Base-by-base conservation (phyloP, 2,888 invertebrate genomes). In the Agrochola litura region DNA sequence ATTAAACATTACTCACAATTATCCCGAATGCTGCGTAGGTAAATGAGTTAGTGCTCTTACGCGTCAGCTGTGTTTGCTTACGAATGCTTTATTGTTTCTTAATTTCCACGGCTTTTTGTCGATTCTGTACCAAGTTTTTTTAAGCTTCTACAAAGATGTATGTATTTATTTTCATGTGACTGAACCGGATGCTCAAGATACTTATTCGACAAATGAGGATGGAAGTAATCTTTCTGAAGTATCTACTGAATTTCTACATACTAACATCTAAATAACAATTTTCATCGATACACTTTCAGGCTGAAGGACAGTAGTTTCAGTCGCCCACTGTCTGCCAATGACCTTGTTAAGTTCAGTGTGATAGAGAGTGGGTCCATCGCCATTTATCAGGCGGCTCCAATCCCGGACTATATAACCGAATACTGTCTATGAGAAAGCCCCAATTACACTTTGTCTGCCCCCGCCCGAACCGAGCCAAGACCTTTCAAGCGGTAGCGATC, bases 1-100 rank as follows among this genome's bases (percentile, higher is more conserved):
- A 89, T 67, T 87, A 88, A 86, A 92, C 90, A 90, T 91, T 91
- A 91, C 91, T 91, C 90, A 91, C 91, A 90, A 92, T 92, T 91
- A 92, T 90, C 87, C 83, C 79, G 84, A 89, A 82, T 76, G 72
- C 54, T 49, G 58, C 79, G 77, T 78, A 63, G 37, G 37, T 22
- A 79, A 88, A 88, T 88, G 84, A 87, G 86, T 85, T 87, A 88
- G 83, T 74, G 86, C 77, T 90, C 85, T 82, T 88, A 86, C 88
- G 75, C 86, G 86, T 88, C 86, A 83, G 81, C 81, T 78, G 49
- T 91, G 89, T 91, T 91, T 89, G 79, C 80, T 82, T 77, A 86
- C 75, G 85, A 89, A 86, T 86, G 83, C 74, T 92, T 91, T 90
- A 92, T 87, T 83, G 85, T 87, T 88, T 88, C 77, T 82, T 83